phyloP scores from a whole-genome alignment of 2,888 invertebrate species.

The Sabellastarte sp. region DNA sequence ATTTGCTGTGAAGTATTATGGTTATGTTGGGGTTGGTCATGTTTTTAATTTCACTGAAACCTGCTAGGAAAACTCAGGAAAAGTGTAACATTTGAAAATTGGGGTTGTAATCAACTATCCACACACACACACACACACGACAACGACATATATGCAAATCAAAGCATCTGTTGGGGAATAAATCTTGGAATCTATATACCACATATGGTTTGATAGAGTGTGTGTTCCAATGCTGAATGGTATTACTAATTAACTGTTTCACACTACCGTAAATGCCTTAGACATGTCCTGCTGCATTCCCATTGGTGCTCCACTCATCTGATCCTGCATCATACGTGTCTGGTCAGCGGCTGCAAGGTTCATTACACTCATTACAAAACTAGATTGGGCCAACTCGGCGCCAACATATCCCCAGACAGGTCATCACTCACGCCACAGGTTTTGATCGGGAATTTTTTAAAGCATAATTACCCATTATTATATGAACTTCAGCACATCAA shows the following conservation, averaged over 20 bases:
- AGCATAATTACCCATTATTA: too few relatives aligned
- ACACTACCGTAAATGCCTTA: conserved; percentile 89
- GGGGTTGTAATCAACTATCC: not conserved
- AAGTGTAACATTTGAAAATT: too few relatives aligned
- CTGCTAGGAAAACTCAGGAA: too few relatives aligned
- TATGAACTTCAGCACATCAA: too few relatives aligned
- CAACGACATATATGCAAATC: not conserved
- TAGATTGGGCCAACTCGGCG: too few relatives aligned
- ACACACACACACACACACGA: not conserved
- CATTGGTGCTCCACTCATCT: conserved; percentile 92
- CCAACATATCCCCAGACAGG: too few relatives aligned
- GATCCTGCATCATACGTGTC: conserved; percentile 93
- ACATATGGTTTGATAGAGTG: not conserved
- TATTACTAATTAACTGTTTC: too few relatives aligned
- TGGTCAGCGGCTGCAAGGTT: conserved; percentile 79
- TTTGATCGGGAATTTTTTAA: too few relatives aligned
- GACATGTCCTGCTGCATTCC: conserved; percentile 92
- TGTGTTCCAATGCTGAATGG: not conserved
- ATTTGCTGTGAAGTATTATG: too few relatives aligned
- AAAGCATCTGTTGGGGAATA: not conserved
- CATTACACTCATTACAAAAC: not conserved
- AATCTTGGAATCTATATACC: not conserved
- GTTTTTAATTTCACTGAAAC: too few relatives aligned
- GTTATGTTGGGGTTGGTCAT: too few relatives aligned
- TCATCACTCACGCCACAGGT: too few relatives aligned